Base-by-base conservation (phyloP, 2,888 invertebrate species). In the Chamaedrilus cognettii region DNA sequence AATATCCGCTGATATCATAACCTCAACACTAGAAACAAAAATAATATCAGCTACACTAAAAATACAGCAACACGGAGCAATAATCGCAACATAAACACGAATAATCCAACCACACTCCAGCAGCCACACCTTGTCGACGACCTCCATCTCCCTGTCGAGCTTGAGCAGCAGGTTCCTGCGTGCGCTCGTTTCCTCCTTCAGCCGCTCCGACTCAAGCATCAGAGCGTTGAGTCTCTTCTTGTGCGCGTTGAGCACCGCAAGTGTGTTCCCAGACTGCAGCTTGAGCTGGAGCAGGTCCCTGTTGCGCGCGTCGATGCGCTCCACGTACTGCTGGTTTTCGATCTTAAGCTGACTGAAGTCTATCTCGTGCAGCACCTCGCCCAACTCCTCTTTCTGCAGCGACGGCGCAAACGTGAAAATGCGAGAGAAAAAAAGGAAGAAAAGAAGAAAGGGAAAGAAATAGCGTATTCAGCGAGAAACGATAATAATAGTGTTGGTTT, bases 331-430 rank as follows among this genome's bases (percentile, higher is more conserved):
- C 68, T 80, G 80, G 72, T 84, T 84, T 68, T 84, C 84, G 59
- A 84, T 84, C 75, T 83, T 82, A 68, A 84, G 68, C 71, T 84
- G 84, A 64, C 82, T 80, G 72, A 84, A 84, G 71, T 84, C 84
- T n/a, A 84, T 83, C 67, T 84, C 83, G 73, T 83, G 83, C 34
- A 84, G 72, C 2, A 82, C 82, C 71, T 84, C 84, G 32, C 84
- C 84, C 82, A 83, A 83, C 69, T 84, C 84, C 66, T 84, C 84
- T 81, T 84, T 84, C 81, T 82, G 66, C n/a, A 69, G 30, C n/a
- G n/a, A n/a, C n/a, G n/a, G n/a, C n/a, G n/a, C n/a, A 59, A 35
- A 61, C 11, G 32, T 11, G 7, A 58, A 58, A 58, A 28, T 11
- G 7, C 15, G 15, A 5, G 31, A 58, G 32, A 28, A 58, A 58